These are phyloP conservation scores for Dryadula phaetusa DNA, from an alignment of 2,888 invertebrate species.

Conservation along the genomic window DNA sequence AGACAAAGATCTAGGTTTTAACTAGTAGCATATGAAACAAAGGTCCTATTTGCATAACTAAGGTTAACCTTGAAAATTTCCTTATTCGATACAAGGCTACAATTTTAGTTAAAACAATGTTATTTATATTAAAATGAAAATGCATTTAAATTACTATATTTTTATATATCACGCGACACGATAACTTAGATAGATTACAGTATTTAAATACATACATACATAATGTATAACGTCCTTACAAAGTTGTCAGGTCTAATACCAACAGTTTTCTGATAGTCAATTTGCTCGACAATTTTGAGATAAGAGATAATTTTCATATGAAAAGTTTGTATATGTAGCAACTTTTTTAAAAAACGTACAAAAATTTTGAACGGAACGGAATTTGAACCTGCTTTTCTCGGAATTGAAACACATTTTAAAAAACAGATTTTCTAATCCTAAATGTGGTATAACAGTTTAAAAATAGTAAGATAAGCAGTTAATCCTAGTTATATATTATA, in stretches of 20 bases:
- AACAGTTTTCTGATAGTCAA: background rate
- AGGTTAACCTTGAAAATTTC: background rate
- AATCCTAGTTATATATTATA: too few relatives aligned
- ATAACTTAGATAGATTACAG: background rate
- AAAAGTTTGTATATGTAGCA: too few relatives aligned
- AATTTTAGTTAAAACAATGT: conserved; percentile 8
- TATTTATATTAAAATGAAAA: background rate
- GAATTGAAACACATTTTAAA: too few relatives aligned
- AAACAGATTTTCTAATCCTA: too few relatives aligned
- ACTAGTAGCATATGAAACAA: too few relatives aligned
- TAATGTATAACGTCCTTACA: background rate
- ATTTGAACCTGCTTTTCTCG: too few relatives aligned
- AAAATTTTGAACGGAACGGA: too few relatives aligned
- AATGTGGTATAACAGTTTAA: too few relatives aligned
- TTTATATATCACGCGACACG: conserved; percentile 8
- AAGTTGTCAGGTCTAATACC: background rate
- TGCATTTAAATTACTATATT: background rate
- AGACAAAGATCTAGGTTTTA: too few relatives aligned
- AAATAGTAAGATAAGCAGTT: too few relatives aligned
- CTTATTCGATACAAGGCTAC: background rate
- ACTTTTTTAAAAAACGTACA: too few relatives aligned
- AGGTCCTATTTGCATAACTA: background rate
- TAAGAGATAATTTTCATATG: background rate
- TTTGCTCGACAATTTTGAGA: background rate
- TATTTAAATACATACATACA: background rate